These are phyloP conservation scores for Trypoxylus dichotomus DNA, from an alignment of 1,140 invertebrate species.

Conservation along the genomic window DNA sequence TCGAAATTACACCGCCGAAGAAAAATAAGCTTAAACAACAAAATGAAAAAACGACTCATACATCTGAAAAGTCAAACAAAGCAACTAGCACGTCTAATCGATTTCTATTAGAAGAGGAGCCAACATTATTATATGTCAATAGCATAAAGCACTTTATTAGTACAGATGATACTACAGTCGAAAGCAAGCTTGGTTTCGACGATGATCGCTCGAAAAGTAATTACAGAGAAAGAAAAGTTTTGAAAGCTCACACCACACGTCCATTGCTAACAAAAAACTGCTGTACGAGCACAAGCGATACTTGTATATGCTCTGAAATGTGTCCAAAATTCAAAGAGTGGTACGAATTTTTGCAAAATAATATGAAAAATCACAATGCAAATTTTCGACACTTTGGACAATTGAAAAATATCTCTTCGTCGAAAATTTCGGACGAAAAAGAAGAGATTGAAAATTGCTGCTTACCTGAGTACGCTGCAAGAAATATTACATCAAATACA, in stretches of 20 bases:
- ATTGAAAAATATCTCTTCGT: not conserved
- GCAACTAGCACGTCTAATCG: not conserved
- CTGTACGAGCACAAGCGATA: slow-evolving; percentile 1
- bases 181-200: not conserved
- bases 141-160: not conserved
- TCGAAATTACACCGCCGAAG: not conserved
- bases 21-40: not conserved
- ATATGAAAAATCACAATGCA: not conserved
- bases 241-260: not conserved
- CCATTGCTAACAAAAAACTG: not conserved
- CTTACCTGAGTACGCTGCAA: not conserved
- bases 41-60: not conserved
- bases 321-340: slow-evolving; percentile 15
- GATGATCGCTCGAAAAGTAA: not conserved
- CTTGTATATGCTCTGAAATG: slow-evolving; percentile 9
- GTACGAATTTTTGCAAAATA: slow-evolving; percentile 7
- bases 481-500: not conserved
- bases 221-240: not conserved
- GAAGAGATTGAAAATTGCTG: not conserved
- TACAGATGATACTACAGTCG: not conserved
- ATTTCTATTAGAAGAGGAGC: not conserved
- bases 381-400: not conserved
- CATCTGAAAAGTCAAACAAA: not conserved
- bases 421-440: not conserved
- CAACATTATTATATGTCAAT: slow-evolving; percentile 14